Base-by-base conservation (phyloP, 2,888 invertebrate genomes). In the Limnephilus auricula region DNA sequence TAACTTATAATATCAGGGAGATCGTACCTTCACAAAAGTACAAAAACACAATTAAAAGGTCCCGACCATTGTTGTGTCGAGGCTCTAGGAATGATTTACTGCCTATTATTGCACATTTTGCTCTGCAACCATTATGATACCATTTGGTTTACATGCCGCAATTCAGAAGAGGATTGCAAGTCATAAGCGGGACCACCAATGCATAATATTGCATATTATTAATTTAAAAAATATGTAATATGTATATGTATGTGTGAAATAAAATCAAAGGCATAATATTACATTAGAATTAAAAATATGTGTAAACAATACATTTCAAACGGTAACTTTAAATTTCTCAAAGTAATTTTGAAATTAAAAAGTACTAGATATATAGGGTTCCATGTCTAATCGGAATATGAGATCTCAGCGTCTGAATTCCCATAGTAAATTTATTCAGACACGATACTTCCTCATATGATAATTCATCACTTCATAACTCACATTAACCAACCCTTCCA, bases 41-140 rank as follows among this genome's bases (percentile, higher is more conserved):
- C 92, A 92, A 92, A 92, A 90, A 90, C 90, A 92, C 92, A 92
- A 92, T 92, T 92, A 92, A 92, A 92, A 92, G 92, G 92, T 92
- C 79, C 87, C 89, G n/a, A 40, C 65, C 87, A 86, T 92, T 92
- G 91, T 92, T 65, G 87, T 89, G 91, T 80, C 80, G 89, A 90
- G 34, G 78, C 80, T 34, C 88, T 50, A 78, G 10, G 45, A 13
- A 37, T 92, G 92, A 92, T 92, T 92, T 92, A 92, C 88, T 83
- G 89, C 45, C 6, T 30, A 89, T 82, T 89, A 30, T 25, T 79
- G 30, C 30, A 83, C 83, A 83, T 65, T 65, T 65, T 65, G 82
- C 86, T 65, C 30, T 40, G 40, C 78, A 86, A 82, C 5, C 83
- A 83, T 82, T 40, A 32, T 40, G 2, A 79, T 50, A 79, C 40